These are phyloP conservation scores for Antechinus flavipes DNA, from an alignment of 2,113 vertebrate genomes.

Conservation along the genomic window DNA sequence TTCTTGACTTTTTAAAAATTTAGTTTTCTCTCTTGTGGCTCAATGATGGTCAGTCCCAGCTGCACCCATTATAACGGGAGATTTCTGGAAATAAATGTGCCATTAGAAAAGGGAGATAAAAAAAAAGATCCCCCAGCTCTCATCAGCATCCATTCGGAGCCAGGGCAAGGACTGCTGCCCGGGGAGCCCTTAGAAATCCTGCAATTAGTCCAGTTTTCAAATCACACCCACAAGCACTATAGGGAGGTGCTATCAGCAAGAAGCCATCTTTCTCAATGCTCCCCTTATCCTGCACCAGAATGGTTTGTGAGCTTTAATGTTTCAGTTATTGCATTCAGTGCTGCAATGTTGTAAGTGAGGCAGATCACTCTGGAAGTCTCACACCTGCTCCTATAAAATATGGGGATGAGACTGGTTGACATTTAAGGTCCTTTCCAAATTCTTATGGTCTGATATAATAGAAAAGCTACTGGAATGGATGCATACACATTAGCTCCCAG, in stretches of 20 bases:
- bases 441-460: neutral
- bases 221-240: neutral
- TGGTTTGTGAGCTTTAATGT: neutral
- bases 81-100: neutral
- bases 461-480: neutral
- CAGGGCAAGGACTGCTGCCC: neutral
- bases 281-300: neutral
- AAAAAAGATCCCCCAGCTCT: neutral
- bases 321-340: neutral
- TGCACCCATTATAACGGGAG: neutral
- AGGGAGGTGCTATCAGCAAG: neutral
- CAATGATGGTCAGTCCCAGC: neutral
- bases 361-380: neutral
- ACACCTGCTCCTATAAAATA: neutral
- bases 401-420: neutral
- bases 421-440: neutral
- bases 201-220: neutral
- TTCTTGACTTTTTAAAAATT: neutral
- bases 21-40: neutral
- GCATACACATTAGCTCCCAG: neutral
- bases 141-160: neutral
- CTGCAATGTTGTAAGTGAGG: neutral
- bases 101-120: neutral
- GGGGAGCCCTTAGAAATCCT: neutral
- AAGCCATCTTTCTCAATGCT: neutral